Conservation (phyloP, 2,888 invertebrate species). For the Antheraea yamamai region DNA sequence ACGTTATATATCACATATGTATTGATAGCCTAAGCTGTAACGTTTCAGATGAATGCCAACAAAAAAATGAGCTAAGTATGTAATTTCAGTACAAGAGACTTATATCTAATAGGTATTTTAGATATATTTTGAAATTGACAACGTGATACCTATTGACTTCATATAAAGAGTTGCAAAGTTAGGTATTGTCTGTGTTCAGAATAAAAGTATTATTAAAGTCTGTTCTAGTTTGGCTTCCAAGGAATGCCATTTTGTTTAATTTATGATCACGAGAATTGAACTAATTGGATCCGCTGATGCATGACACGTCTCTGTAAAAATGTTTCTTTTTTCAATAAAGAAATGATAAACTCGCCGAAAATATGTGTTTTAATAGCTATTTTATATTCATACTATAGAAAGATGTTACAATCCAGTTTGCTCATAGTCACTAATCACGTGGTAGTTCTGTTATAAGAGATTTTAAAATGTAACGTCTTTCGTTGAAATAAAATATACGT, state of each 20-base stretch:
- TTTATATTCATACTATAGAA: background rate
- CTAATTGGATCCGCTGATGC: constrained; percentile 41
- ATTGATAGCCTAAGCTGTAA: background rate
- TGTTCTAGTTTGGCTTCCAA: constrained; percentile 2
- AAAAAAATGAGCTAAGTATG: background rate
- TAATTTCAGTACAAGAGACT: background rate
- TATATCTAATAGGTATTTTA: background rate
- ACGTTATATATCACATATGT: background rate
- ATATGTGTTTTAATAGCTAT: background rate
- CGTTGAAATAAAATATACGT: background rate
- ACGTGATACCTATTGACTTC: background rate
- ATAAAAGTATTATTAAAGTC: constrained; percentile 21
- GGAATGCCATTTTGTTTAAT: constrained; percentile 49
- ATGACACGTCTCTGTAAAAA: background rate
- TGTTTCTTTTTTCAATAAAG: background rate
- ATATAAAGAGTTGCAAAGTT: constrained; percentile 31
- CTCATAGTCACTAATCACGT: background rate
- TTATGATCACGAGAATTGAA: constrained; percentile 53
- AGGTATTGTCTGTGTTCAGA: constrained; percentile 36
- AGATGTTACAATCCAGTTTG: background rate
- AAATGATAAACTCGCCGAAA: background rate
- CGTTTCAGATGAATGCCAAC: background rate
- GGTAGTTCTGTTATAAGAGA: background rate
- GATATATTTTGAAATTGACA: background rate
- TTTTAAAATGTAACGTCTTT: background rate